These are phyloP conservation scores for Eupithecia abbreviata DNA, from an alignment of 2,888 invertebrate genomes.

Conservation along the genomic window DNA sequence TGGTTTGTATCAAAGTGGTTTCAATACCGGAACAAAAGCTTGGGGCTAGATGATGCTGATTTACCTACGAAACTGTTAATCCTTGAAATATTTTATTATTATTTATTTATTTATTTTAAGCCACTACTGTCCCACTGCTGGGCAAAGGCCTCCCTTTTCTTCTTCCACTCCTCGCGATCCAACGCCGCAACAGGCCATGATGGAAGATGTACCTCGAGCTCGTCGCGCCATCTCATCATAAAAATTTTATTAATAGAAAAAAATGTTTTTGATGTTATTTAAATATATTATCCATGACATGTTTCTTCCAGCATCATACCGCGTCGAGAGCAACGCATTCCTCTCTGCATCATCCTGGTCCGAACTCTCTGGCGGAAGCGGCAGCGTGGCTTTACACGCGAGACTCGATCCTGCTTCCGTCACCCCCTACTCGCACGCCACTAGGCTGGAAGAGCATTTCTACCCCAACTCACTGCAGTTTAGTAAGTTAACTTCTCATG, in stretches of 20 bases:
- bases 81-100: neutral
- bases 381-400: conserved; percentile 72
- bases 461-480: conserved; percentile 92
- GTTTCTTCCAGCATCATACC: conserved; percentile 62
- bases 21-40: too few relatives aligned
- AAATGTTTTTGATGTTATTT: neutral
- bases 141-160: too few relatives aligned
- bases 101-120: too few relatives aligned
- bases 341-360: conserved; percentile 71
- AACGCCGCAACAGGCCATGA: too few relatives aligned
- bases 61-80: too few relatives aligned
- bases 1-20: too few relatives aligned
- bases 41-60: too few relatives aligned
- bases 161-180: too few relatives aligned
- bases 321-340: conserved; percentile 74
- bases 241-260: neutral
- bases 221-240: too few relatives aligned
- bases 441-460: conserved; percentile 91
- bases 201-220: too few relatives aligned
- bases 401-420: conserved; percentile 82
- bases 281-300: neutral
- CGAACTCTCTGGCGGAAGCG: conserved; percentile 55
- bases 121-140: too few relatives aligned
- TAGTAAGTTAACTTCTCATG: conserved; percentile 78
- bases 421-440: conserved; percentile 85